Evolutionary conservation across 1,140 invertebrate species (phyloP).

Genomic region (Tetragnatha versicolor): DNA sequence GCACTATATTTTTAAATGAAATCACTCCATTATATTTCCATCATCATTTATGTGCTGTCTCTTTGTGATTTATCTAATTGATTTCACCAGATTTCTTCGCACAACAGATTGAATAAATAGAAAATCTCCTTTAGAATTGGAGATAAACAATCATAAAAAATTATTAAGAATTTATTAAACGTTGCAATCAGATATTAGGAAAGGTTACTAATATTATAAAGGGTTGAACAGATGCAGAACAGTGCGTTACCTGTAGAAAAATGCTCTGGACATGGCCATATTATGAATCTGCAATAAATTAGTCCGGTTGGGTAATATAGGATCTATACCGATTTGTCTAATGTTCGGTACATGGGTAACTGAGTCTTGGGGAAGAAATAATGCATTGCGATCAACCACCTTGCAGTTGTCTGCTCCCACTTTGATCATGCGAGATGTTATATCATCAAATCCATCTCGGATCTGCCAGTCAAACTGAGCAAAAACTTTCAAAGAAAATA

Average conservation of each 20-base stretch:
- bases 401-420: slow-evolving; percentile 84
- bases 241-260: slow-evolving; percentile 78
- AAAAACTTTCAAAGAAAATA: slow-evolving; percentile 33
- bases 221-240: too few relatives aligned
- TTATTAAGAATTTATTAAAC: too few relatives aligned
- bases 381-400: slow-evolving; percentile 81
- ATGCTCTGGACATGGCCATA: slow-evolving; percentile 90
- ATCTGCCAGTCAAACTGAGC: slow-evolving; percentile 89
- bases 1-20: too few relatives aligned
- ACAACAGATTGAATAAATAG: too few relatives aligned
- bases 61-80: too few relatives aligned
- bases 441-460: slow-evolving; percentile 86
- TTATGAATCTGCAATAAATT: slow-evolving; percentile 93
- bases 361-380: slow-evolving; percentile 82
- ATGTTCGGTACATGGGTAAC: slow-evolving; percentile 93
- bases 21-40: too few relatives aligned
- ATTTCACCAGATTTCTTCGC: too few relatives aligned
- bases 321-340: slow-evolving; percentile 93
- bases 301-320: slow-evolving; percentile 93
- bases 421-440: slow-evolving; percentile 80
- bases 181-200: too few relatives aligned
- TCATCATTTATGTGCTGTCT: too few relatives aligned
- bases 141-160: too few relatives aligned
- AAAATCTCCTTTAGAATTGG: too few relatives aligned
- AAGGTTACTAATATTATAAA: too few relatives aligned